Evolutionary conservation across 1,140 invertebrate genomes (phyloP), one percentile per base, ranked within the genome.

Genomic region (Mizuhopecten yessoensis): DNA sequence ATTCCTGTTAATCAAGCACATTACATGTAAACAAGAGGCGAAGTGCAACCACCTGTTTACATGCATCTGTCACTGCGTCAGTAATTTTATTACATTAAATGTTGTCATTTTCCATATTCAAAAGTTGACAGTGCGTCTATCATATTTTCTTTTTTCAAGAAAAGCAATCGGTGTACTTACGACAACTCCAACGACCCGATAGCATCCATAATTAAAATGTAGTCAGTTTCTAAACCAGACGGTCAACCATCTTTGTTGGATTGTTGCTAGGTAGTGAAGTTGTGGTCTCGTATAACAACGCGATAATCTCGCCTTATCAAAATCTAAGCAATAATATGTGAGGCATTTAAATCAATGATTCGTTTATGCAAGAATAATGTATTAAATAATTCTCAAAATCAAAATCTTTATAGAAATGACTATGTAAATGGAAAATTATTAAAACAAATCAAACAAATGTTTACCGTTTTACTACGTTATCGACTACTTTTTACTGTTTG

Each of bases 111-210:
- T 34, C 89, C 29, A 34, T 29, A 33, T 17, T 88, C 34, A 33
- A 15, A 34, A 34, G 17, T 11, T 34, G 39, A 86, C 17, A 87
- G 33, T 45, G 1, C 0, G 23, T 33, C 10, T 36, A n/a, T 33
- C 3, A 3, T 5, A 33, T 39, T 33, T 17, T 88, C 13, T 34
- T 0, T n/a, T 33, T 39, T 29, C 29, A 2, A 7, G 45, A 88
- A 86, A 15, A 88, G 11, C 88, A 20, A 42, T 36, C 20, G 9
- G 87, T 86, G 0, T 90, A 91, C 94, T 93, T 92, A 95, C 94
- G 93, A 92, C 86, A 95, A 92, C 57, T 94, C 94, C 86, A 95
- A 92, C 75, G 88, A 93, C 91, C 94, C 94, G 88, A 95, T 91
- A 34, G 93, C 91, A 93, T 95, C 94, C 94, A 95, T 95, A 10